Conservation (phyloP, 2,797 vertebrate species). For the Rhadinocentrus ornatus region DNA sequence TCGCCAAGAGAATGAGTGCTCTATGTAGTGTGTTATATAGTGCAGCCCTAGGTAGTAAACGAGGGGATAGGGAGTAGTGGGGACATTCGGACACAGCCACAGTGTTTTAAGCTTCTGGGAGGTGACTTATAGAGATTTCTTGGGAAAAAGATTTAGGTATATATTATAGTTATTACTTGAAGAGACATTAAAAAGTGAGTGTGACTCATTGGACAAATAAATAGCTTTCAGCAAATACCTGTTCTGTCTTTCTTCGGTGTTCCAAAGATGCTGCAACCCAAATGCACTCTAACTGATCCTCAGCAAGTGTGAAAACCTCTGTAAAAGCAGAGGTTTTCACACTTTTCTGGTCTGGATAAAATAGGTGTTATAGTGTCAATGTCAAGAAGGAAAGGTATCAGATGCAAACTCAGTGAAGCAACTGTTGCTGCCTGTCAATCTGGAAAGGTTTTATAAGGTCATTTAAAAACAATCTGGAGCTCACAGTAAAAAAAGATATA, state of each 20-base stretch:
- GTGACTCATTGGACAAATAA: too few species aligned
- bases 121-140: background rate
- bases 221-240: background rate
- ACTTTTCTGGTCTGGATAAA: too few species aligned
- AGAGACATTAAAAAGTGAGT: background rate
- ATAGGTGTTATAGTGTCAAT: background rate
- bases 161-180: background rate
- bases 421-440: background rate
- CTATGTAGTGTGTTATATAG: too few species aligned
- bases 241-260: background rate
- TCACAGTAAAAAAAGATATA: background rate
- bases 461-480: background rate
- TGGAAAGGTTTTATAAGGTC: background rate
- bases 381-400: background rate
- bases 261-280: background rate
- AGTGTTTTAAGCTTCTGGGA: background rate
- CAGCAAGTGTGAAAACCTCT: background rate
- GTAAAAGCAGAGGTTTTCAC: background rate
- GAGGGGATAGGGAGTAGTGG: too few species aligned
- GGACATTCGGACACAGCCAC: too few species aligned
- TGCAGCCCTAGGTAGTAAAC: too few species aligned
- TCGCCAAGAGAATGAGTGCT: too few species aligned
- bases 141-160: background rate
- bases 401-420: background rate
- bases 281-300: background rate